Evolutionary conservation across 2,113 vertebrate genomes (phyloP).

Genomic region (Muntiacus reevesi): DNA sequence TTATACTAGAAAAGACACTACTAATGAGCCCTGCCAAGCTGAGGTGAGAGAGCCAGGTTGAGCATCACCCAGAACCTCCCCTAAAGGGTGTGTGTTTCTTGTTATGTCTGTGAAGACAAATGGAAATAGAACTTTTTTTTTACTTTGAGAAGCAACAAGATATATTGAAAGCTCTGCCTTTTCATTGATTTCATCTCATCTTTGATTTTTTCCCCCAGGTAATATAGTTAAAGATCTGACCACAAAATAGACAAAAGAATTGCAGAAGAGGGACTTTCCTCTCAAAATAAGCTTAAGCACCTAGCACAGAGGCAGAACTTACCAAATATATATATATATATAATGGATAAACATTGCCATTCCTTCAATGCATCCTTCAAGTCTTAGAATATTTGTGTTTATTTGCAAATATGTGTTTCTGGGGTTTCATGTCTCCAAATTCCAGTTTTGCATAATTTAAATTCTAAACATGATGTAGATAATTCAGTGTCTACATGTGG

Average conservation of each 20-base stretch:
- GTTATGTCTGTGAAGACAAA: not conserved
- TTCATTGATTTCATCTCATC: not conserved
- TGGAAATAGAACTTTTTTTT: not conserved
- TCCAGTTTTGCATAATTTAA: slow-evolving; percentile 1
- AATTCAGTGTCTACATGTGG: not conserved
- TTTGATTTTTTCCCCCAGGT: not conserved
- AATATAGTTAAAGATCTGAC: not conserved
- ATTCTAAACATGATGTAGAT: slow-evolving; percentile 10
- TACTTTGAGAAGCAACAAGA: not conserved
- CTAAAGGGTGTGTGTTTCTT: not conserved
- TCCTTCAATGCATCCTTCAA: not conserved
- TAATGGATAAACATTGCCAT: not conserved
- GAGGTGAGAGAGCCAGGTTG: not conserved
- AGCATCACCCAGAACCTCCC: not conserved
- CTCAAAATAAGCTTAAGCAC: not conserved
- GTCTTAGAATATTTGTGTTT: not conserved
- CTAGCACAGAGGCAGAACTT: not conserved
- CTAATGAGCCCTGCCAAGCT: not conserved
- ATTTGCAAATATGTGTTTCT: not conserved
- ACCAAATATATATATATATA: not conserved
- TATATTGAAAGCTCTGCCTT: not conserved
- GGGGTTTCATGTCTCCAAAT: not conserved
- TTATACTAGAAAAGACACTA: not conserved
- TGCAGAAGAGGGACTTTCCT: not conserved
- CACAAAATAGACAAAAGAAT: not conserved